Evolutionary conservation across 2,797 vertebrate genomes (phyloP).

Genomic region (Poeciliopsis presidionis): DNA sequence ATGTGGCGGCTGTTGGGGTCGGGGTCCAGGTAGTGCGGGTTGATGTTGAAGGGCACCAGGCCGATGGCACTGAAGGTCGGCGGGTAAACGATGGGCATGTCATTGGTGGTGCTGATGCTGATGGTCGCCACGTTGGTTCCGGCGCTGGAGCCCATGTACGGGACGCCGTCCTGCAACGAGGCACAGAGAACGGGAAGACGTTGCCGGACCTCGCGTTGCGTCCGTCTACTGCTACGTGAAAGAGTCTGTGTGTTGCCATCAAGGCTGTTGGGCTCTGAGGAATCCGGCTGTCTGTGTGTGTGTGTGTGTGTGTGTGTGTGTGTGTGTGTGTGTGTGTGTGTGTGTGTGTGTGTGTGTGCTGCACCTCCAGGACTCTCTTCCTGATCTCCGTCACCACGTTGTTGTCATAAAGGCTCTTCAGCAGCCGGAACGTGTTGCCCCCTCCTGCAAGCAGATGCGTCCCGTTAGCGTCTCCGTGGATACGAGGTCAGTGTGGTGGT

Average conservation of each 20-base stretch:
- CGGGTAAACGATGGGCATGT: constrained; percentile 90
- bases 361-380: constrained; percentile 87
- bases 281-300: not conserved
- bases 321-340: not conserved
- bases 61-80: constrained; percentile 85
- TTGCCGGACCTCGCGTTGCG: not conserved
- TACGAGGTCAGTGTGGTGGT: not conserved
- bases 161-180: constrained; percentile 82
- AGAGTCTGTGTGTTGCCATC: not conserved
- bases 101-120: constrained; percentile 90
- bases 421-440: constrained; percentile 90
- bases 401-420: constrained; percentile 89
- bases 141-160: constrained; percentile 89
- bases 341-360: not conserved
- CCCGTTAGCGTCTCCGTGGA: not conserved
- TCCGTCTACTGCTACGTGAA: too few species aligned
- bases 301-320: not conserved
- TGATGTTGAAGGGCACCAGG: constrained; percentile 91
- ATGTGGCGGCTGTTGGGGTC: constrained; percentile 86
- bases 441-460: constrained; percentile 76
- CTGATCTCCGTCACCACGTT: constrained; percentile 84
- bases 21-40: constrained; percentile 88
- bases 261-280: not conserved
- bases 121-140: constrained; percentile 87
- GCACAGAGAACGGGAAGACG: not conserved